phyloP scores from a whole-genome alignment of 2,113 vertebrate genomes.

The Chelonoidis abingdonii region DNA sequence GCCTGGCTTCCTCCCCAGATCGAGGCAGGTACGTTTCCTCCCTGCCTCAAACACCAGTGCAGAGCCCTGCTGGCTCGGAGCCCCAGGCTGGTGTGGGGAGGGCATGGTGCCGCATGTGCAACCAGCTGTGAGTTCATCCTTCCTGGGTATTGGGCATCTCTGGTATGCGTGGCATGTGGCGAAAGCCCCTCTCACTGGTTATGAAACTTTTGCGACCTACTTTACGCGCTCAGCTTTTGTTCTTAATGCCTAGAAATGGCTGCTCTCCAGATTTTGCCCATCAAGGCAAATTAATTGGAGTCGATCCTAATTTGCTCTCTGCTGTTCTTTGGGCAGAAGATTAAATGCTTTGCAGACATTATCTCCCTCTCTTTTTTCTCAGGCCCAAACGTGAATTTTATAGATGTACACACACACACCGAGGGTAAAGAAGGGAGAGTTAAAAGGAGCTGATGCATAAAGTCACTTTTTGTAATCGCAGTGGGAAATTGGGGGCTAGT shows the following conservation, averaged over 20 bases:
- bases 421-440: slow-evolving; percentile 34
- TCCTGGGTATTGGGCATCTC: not conserved
- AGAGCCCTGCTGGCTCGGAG: not conserved
- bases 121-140: too few species aligned
- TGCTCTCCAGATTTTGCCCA: slow-evolving; percentile 74
- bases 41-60: not conserved
- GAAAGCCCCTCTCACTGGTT: slow-evolving; percentile 35
- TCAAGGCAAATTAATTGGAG: slow-evolving; percentile 73
- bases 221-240: slow-evolving; percentile 75
- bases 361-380: slow-evolving; percentile 58
- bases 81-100: not conserved
- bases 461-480: slow-evolving; percentile 18
- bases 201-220: slow-evolving; percentile 77
- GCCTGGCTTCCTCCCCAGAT: not conserved
- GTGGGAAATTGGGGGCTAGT: not conserved
- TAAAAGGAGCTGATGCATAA: not conserved
- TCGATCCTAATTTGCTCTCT: slow-evolving; percentile 81
- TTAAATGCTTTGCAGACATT: slow-evolving; percentile 81
- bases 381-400: slow-evolving; percentile 52
- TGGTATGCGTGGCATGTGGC: fast-evolving
- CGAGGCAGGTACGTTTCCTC: not conserved
- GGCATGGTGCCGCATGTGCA: not conserved
- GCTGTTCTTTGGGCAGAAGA: slow-evolving; percentile 77
- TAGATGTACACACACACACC: not conserved
- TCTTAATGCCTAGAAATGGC: slow-evolving; percentile 80